phyloP scores from a whole-genome alignment of 35 echinoderm and acorn worm species.

The Apostichopus californicus region DNA sequence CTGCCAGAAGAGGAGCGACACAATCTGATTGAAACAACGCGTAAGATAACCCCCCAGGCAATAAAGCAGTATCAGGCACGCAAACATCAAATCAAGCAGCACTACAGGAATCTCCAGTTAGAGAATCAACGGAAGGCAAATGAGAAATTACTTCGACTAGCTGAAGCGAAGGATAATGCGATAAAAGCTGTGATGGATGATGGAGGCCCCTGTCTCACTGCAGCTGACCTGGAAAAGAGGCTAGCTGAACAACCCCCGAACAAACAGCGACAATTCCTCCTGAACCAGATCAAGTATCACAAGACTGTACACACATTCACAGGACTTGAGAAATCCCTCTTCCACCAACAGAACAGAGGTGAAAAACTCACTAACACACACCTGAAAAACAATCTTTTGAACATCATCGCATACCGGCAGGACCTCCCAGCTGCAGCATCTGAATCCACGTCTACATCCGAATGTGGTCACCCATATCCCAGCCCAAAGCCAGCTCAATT shows the following conservation, averaged over 20 bases:
- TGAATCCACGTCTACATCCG: too few relatives aligned
- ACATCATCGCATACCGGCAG: too few relatives aligned
- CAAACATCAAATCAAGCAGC: background rate
- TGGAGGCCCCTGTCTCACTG: slow-evolving; percentile 26
- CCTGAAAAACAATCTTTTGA: too few relatives aligned
- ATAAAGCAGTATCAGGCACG: background rate
- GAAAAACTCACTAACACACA: background rate
- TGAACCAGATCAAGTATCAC: slow-evolving; percentile 34
- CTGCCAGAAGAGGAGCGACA: too few relatives aligned
- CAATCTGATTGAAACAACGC: too few relatives aligned
- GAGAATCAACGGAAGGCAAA: background rate
- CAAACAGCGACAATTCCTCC: slow-evolving; percentile 8
- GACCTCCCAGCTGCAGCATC: too few relatives aligned
- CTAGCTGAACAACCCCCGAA: background rate
- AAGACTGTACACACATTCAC: slow-evolving; percentile 15
- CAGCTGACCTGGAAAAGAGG: background rate
- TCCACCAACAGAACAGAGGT: background rate
- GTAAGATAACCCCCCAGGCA: too few relatives aligned
- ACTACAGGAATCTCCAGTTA: slow-evolving; percentile 10
- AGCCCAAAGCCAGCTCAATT: too few relatives aligned
- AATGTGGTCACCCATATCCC: too few relatives aligned
- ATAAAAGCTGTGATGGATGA: slow-evolving; percentile 25
- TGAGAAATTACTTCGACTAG: slow-evolving; percentile 14
- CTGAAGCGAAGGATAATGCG: slow-evolving; percentile 2
- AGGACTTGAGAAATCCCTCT: slow-evolving; percentile 9